phyloP scores from a whole-genome alignment of 2,888 invertebrate species.

The Agrilus mali region DNA sequence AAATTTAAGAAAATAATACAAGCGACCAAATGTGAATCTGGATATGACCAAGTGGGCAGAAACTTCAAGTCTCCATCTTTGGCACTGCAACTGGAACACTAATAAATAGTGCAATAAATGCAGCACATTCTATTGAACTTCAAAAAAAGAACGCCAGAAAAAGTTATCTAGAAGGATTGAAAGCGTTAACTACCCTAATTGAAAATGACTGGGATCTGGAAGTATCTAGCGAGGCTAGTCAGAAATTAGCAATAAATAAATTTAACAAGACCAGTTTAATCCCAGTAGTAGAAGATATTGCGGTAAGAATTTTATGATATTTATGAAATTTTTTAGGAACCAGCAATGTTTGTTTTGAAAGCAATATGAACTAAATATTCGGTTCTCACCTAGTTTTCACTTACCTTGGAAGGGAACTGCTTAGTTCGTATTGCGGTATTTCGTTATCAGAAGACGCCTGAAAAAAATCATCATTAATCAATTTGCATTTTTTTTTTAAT shows the following conservation, averaged over 20 bases:
- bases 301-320: too few relatives aligned
- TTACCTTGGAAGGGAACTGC: too few relatives aligned
- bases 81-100: conserved; percentile 8
- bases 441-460: too few relatives aligned
- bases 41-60: conserved; percentile 4
- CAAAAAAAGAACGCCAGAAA: conserved; percentile 3
- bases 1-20: conserved; percentile 4
- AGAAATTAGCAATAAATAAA: conserved; percentile 10
- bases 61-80: conserved; percentile 7
- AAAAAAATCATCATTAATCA: too few relatives aligned
- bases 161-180: neutral
- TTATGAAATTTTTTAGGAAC: too few relatives aligned
- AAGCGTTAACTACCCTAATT: conserved; percentile 5
- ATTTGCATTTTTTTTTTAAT: too few relatives aligned
- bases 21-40: conserved; percentile 2
- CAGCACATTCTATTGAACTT: conserved; percentile 5
- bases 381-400: too few relatives aligned
- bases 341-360: too few relatives aligned
- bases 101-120: conserved; percentile 6
- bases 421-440: too few relatives aligned
- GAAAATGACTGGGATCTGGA: conserved; percentile 7
- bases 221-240: conserved; percentile 8
- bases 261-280: conserved; percentile 12
- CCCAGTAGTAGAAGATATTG: conserved; percentile 9
- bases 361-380: too few relatives aligned